phyloP scores from a whole-genome alignment of 2,888 invertebrate genomes.

The Drosophila melanosoma region DNA sequence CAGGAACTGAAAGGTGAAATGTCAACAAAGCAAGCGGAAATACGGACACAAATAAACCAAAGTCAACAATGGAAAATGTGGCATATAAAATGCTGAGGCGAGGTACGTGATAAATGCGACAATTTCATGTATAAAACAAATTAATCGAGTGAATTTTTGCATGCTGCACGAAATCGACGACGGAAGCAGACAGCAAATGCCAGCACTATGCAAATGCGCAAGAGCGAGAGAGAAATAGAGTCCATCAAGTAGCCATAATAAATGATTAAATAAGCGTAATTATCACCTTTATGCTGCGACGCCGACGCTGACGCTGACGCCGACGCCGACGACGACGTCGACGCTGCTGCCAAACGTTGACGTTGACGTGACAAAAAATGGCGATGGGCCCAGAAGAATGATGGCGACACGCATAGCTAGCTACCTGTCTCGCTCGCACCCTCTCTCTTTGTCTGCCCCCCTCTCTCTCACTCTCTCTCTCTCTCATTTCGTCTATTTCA shows the following conservation, averaged over 20 bases:
- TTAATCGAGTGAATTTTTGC: conserved; percentile 68
- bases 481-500: conserved; percentile 10
- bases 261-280: conserved; percentile 84
- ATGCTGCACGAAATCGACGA: conserved; percentile 14
- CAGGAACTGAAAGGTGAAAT: conserved; percentile 29
- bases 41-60: conserved; percentile 23
- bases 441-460: not conserved
- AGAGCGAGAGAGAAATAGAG: conserved; percentile 14
- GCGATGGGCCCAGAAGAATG: conserved; percentile 25
- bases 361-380: conserved; percentile 55
- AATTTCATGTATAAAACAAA: conserved; percentile 78
- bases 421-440: not conserved
- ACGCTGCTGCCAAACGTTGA: not conserved
- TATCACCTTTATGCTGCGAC: conserved; percentile 80
- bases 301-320: conserved; percentile 8
- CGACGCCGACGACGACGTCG: not conserved
- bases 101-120: conserved; percentile 69
- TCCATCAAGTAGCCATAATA: conserved; percentile 68
- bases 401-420: conserved; percentile 41
- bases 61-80: conserved; percentile 39
- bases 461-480: not conserved
- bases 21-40: conserved; percentile 23
- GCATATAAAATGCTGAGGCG: conserved; percentile 43
- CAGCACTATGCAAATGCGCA: not conserved
- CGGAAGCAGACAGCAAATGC: conserved; percentile 1